Evolutionary conservation across 2,113 vertebrate species (phyloP).

Genomic region (Bombycilla garrulus): DNA sequence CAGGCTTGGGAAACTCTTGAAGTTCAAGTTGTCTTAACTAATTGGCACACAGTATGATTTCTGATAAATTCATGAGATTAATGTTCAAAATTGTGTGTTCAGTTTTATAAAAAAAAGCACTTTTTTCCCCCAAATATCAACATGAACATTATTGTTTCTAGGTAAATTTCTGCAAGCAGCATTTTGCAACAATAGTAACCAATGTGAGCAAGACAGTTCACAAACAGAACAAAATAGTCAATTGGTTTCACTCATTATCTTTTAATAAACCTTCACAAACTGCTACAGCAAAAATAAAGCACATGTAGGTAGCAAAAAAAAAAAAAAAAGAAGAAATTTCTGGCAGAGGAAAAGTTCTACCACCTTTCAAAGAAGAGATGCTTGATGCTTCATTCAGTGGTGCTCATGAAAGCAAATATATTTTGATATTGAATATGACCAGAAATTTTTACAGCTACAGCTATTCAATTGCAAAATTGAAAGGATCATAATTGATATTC

Average conservation of each 20-base stretch:
- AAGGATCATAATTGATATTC: neutral
- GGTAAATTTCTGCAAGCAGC: neutral
- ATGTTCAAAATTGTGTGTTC: neutral
- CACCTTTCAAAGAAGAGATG: neutral
- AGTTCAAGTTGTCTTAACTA: neutral
- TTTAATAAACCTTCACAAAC: neutral
- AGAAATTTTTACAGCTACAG: neutral
- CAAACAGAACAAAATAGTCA: neutral
- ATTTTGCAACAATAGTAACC: neutral
- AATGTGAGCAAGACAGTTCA: neutral
- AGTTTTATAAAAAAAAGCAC: neutral
- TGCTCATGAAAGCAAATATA: neutral
- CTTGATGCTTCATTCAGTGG: neutral
- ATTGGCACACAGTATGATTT: neutral
- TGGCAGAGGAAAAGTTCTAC: neutral
- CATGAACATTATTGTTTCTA: neutral
- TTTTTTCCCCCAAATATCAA: neutral
- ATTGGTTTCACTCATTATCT: neutral
- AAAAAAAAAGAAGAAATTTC: neutral
- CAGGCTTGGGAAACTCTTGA: neutral
- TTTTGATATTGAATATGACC: neutral
- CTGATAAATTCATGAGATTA: neutral
- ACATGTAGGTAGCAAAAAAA: rapidly evolving
- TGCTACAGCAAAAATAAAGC: neutral
- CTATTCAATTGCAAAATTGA: neutral